Conservation (phyloP, 2,797 vertebrate species). For the Sebastes iracundus region DNA sequence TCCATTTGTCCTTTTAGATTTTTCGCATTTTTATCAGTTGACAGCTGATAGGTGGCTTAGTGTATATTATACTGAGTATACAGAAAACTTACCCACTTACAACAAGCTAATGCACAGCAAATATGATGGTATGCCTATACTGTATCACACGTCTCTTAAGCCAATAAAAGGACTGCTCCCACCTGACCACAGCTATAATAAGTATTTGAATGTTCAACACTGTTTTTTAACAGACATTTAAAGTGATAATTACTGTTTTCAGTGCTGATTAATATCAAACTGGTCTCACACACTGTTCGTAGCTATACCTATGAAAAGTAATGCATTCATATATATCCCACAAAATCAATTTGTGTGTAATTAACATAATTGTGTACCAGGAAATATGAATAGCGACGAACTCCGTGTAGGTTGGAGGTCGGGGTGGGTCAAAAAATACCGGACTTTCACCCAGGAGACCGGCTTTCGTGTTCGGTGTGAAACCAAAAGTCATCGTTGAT, state of each 20-base stretch:
- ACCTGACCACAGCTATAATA: background rate
- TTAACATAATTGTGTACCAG: no score
- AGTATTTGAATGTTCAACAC: background rate
- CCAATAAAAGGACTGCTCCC: background rate
- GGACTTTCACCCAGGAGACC: no score
- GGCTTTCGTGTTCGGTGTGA: no score
- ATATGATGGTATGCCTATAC: background rate
- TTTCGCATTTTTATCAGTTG: background rate
- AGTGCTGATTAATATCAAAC: background rate
- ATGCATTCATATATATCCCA: no score
- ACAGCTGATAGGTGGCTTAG: background rate
- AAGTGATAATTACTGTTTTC: background rate
- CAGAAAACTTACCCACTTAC: background rate
- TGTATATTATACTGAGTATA: background rate
- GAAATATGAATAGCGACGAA: no score
- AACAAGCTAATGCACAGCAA: background rate
- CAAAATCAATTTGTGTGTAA: no score
- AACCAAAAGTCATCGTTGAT: no score
- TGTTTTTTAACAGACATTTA: background rate
- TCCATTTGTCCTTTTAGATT: constrained; percentile 28
- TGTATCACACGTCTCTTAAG: background rate
- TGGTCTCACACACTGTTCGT: no score
- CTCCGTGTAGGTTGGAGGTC: no score
- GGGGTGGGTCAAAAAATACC: no score
- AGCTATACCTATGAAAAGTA: no score